Evolutionary conservation across 2,888 invertebrate genomes (phyloP).

Genomic region (Plusia festucae): DNA sequence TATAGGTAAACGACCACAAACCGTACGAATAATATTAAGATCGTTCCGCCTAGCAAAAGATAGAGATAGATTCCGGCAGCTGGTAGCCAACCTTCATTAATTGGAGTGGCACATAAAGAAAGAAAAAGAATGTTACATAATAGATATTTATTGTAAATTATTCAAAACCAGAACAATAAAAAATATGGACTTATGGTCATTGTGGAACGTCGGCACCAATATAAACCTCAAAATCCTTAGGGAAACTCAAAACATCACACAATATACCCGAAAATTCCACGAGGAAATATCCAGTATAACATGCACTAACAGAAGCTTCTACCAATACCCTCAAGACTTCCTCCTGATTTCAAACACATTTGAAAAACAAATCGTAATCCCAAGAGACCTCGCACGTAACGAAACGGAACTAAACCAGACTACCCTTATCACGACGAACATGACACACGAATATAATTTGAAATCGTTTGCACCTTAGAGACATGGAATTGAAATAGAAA

Average conservation of each 20-base stretch:
- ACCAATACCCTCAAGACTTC: neutral
- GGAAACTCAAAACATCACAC: neutral
- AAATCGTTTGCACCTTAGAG: neutral
- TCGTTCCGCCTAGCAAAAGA: too few relatives aligned
- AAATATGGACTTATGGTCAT: too few relatives aligned
- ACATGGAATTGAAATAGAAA: neutral
- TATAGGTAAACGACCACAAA: too few relatives aligned
- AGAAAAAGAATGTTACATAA: too few relatives aligned
- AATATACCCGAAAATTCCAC: slow-evolving; percentile 7
- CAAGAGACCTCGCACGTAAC: neutral
- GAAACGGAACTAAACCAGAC: slow-evolving; percentile 1
- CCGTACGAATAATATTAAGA: too few relatives aligned
- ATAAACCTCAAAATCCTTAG: neutral
- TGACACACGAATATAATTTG: neutral
- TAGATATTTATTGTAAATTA: too few relatives aligned
- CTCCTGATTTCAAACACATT: slow-evolving; percentile 6
- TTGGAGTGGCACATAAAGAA: too few relatives aligned
- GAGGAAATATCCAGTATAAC: slow-evolving; percentile 29
- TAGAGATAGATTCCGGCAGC: too few relatives aligned
- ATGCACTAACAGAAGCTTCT: slow-evolving; percentile 19
- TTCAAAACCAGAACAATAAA: too few relatives aligned
- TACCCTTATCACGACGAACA: neutral
- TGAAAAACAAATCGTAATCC: neutral
- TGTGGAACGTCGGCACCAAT: neutral
- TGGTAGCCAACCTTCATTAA: too few relatives aligned